Evolutionary conservation across 2,113 vertebrate species (phyloP), one percentile per base, ranked within the genome.

Genomic region (Galemys pyrenaicus): DNA sequence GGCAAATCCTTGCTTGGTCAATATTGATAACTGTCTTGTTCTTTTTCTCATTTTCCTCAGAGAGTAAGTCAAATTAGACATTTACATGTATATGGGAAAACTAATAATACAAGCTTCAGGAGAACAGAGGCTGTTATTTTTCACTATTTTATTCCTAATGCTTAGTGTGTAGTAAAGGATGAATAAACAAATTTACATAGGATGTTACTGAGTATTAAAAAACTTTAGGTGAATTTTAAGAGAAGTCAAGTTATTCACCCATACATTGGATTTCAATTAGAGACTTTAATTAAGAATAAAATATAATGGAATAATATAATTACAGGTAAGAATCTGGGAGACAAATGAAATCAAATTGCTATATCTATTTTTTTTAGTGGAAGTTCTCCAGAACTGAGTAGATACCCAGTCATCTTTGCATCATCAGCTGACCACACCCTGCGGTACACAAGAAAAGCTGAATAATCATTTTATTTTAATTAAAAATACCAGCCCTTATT

Each of bases 21-120:
- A 17, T 6, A 68, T 7, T 74, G 20, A 70, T 60, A 28, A 58
- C 12, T 70, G 5, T 92, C 78, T 94, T 68, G 2, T 70, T 0
- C 2, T 68, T 65, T 83, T 51, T 62, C 17, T 56, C 8, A 64
- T 91, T 91, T 95, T 82, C 49, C n/a, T 62, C 56, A 67, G 58
- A 39, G n/a, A 65, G 10, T 75, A 7, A 35, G 26, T 92, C 56
- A 96, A 94, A 80, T 80, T 92, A 62, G 16, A 94, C 86, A 89
- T 62, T 75, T 91, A 79, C 41, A 62, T 62, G 5, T 46, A 54
- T 74, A 30, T 89, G 13, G 35, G 22, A 60, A 83, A 70, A 73
- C 2, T 78, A 15, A 8, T 19, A 37, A 70, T 58, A 79, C 78
- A 82, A 86, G 10, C 35, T 86, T 44, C 16, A 3, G 16, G 20